Base-by-base conservation (phyloP, 2,888 invertebrate species). In the Agelastica alni region DNA sequence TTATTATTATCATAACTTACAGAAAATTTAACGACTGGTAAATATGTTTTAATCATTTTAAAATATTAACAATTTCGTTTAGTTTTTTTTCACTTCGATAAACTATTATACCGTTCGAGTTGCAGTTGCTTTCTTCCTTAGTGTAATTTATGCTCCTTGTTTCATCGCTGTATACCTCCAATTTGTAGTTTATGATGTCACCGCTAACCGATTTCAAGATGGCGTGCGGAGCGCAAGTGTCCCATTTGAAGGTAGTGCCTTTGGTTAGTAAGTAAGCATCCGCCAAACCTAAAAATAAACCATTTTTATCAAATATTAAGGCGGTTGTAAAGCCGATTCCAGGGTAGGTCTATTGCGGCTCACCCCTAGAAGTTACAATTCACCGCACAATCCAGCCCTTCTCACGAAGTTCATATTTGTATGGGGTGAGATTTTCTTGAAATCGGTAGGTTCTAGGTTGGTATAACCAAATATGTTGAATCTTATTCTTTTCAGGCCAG, bases 141-240 rank as follows among this genome's bases (percentile, higher is more conserved):
- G 57, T 45, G 56, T 66, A 65, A 17, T 34, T 56, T 2, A 63
- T 56, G 46, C 45, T 59, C 26, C 57, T 49, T 4, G 7, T 43
- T 41, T 57, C 53, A 36, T 61, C 48, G 28, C 61, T 49, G 30
- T 52, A 28, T 13, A 64, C 18, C 4, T 58, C 64, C 12, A 64
- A 60, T 18, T 63, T 52, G 58, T 63, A 75, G 22, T 64, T 55
- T 2, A 74, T 55, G 14, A 88, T 74, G 63, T 89, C 87, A 1
- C 96, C 96, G n/a, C 89, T 89, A n/a, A 85, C 75, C 0, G 93
- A 83, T 58, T 80, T 80, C 2, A 96, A 75, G 49, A 96, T 85
- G 0, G 93, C 89, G 69, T 96, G 95, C 0, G 93, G 92, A 1
- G 86, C 94, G 75, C 96, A 96, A 1, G 93, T 91, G 70, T 96